Evolutionary conservation across 2,113 vertebrate species (phyloP).

Genomic region (rabbit (Oryctolagus cuniculus)): mOryCun1.1 NC_091434.1:168290501-168291000

Average conservation of each 20-base stretch:
- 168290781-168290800: not conserved
- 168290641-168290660: not conserved
- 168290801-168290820: not conserved
- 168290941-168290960: not conserved
- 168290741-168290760: not conserved
- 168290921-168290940: not conserved
- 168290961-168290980: not conserved
- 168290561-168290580: not conserved
- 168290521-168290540: not conserved
- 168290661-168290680: not conserved
- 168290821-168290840: not conserved
- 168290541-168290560: not conserved
- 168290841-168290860: not conserved
- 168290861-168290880: not conserved
- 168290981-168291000: not conserved
- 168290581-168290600: not conserved
- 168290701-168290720: not conserved
- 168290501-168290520: not conserved
- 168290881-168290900: not conserved
- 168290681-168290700: not conserved
- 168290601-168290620: not conserved
- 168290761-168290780: fast-evolving
- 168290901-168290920: not conserved
- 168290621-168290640: not conserved
- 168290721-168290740: not conserved